Base-by-base conservation (phyloP, 2,113 vertebrate genomes). In the Colius striatus region DNA sequence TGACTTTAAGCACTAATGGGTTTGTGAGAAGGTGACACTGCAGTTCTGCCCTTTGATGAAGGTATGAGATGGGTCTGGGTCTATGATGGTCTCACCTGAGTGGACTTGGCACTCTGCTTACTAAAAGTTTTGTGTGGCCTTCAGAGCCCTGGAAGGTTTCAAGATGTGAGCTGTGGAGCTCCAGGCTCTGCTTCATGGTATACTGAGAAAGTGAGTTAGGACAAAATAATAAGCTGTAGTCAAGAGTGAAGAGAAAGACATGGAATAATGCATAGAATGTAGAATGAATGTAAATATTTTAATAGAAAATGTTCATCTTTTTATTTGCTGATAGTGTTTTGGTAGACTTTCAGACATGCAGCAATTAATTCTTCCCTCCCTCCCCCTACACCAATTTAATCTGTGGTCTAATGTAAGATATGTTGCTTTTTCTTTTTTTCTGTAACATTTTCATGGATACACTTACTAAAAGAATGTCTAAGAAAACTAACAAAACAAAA, bases 381-480 rank as follows among this genome's bases (percentile, higher is more conserved):
- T n/a, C 2, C 3, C 29, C 32, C 16, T 58, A 2, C 3, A 7
- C 18, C 32, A 47, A 1, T 23, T 26, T 41, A 25, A 15, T 34
- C 25, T 50, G 4, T 63, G 17, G 11, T 58, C 43, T 70, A 85
- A 34, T 23, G 34, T n/a, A 78, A 84, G 23, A 38, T 70, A 72
- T 60, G 55, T 58, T 12, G 9, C 18, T 27, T 32, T 55, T 41
- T 62, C 27, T 0, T 16, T 21, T 38, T 84, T 47, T 30, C 38
- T 63, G 13, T 14, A 84, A 61, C 16, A 61, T 79, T 63, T 90
- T 50, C 13, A 83, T 58, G 36, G 53, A 50, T 43, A n/a, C 4
- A 36, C 15, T 82, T 82, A 66, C 41, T 83, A 73, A 90, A 94
- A 81, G 17, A 87, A 73, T 79, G 62, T 19, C 50, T 58, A n/a